Conservation (phyloP, 2,888 invertebrate genomes). For the Pherbina coryleti region DNA sequence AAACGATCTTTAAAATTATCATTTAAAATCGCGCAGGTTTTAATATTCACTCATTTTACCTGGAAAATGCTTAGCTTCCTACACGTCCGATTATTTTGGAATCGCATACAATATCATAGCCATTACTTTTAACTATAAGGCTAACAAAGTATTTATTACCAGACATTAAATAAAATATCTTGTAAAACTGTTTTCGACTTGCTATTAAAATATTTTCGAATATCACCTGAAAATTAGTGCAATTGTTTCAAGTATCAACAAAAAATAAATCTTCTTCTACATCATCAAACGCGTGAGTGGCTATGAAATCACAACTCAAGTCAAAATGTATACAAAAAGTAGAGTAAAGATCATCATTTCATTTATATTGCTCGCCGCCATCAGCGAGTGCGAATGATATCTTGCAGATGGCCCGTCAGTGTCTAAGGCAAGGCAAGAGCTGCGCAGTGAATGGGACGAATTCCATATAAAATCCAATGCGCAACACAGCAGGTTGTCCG, state of each 20-base stretch:
- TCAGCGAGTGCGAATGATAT: constrained; percentile 12
- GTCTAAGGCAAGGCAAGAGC: no score
- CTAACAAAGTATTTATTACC: no score
- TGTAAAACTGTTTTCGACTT: neutral
- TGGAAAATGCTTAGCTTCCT: no score
- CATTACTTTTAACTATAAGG: no score
- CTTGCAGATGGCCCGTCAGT: constrained; percentile 5
- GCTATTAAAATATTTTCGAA: neutral
- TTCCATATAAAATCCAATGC: neutral
- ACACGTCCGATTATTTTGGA: no score
- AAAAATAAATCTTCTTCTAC: constrained; percentile 11
- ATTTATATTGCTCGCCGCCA: constrained; percentile 14
- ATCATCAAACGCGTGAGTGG: neutral
- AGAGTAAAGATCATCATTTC: constrained; percentile 4
- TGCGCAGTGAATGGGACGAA: neutral
- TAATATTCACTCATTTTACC: no score
- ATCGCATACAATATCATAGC: no score
- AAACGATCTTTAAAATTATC: no score
- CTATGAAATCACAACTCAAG: neutral
- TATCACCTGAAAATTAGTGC: neutral
- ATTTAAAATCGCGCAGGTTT: no score
- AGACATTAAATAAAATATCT: no score
- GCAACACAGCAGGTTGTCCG: constrained; percentile 22
- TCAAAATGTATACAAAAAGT: constrained; percentile 24
- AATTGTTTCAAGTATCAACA: constrained; percentile 20